A percentile compares a stretch with the other conserved stretches of the same genome.
These are phyloP conservation scores for Potamilus streckersoni DNA, from an alignment of 1,140 invertebrate species.

Conservation along the genomic window DNA sequence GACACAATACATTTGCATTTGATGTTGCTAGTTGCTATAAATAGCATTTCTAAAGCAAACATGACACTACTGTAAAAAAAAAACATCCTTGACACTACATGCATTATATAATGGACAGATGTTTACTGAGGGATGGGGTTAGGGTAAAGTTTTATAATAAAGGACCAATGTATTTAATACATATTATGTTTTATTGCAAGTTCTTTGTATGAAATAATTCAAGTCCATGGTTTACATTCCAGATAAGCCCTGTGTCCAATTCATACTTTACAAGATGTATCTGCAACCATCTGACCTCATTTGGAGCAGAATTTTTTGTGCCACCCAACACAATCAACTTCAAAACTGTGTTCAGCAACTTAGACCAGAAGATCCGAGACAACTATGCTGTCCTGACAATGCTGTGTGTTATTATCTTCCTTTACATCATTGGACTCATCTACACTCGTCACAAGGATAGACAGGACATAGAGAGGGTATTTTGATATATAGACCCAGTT, in stretches of 20 bases:
- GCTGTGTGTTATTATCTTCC: conserved; percentile 38
- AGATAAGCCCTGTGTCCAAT: conserved; percentile 46
- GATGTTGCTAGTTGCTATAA: background rate
- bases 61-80: background rate
- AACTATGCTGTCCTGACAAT: conserved; percentile 53
- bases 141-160: background rate
- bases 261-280: conserved; percentile 42
- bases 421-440: conserved; percentile 46
- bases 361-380: conserved; percentile 47
- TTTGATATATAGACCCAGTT: background rate
- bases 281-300: conserved; percentile 56
- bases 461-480: conserved; percentile 53
- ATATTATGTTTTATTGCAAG: background rate
- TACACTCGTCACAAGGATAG: conserved; percentile 54
- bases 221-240: background rate
- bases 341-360: conserved; percentile 48
- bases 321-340: conserved; percentile 55
- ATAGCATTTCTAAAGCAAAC: background rate
- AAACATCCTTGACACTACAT: background rate
- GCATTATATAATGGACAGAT: background rate
- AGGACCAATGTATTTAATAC: too few species aligned
- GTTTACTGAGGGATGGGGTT: too few species aligned
- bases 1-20: too few species aligned
- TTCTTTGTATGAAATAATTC: background rate
- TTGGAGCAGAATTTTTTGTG: conserved; percentile 51